Percentiles rank a stretch among this genome's conserved stretches.
phyloP scores from a whole-genome alignment of 2,113 vertebrate species.

The Xenus cinereus region DNA sequence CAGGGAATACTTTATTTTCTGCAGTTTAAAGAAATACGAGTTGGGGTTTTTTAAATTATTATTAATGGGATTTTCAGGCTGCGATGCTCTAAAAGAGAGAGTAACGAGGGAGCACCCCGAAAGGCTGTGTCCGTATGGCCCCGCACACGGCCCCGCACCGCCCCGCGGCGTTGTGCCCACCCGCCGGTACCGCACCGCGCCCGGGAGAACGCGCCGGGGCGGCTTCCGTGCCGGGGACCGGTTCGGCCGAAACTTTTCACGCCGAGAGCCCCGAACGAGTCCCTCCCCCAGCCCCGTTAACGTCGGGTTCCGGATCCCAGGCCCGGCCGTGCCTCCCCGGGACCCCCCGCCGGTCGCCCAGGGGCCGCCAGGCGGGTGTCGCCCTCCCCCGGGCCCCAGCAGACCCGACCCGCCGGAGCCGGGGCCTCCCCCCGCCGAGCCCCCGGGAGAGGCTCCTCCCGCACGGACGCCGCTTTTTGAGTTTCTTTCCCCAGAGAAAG shows the following conservation, averaged over 20 bases:
- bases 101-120: neutral
- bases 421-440: neutral
- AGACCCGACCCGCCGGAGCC: neutral
- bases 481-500: neutral
- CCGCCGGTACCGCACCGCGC: neutral
- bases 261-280: accelerated
- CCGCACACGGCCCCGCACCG: accelerated
- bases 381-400: neutral
- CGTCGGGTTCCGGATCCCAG: neutral
- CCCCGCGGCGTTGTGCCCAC: neutral
- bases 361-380: neutral
- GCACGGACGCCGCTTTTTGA: neutral
- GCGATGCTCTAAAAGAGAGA: neutral
- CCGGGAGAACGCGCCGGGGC: accelerated
- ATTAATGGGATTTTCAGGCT: neutral
- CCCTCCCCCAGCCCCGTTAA: accelerated
- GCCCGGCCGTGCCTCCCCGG: neutral
- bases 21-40: neutral
- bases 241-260: neutral
- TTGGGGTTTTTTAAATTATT: neutral
- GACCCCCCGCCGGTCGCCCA: neutral
- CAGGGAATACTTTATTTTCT: neutral
- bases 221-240: neutral
- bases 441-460: neutral
- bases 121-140: accelerated